phyloP scores from a whole-genome alignment of 2,797 vertebrate genomes.

The Gobio occitaniae region DNA sequence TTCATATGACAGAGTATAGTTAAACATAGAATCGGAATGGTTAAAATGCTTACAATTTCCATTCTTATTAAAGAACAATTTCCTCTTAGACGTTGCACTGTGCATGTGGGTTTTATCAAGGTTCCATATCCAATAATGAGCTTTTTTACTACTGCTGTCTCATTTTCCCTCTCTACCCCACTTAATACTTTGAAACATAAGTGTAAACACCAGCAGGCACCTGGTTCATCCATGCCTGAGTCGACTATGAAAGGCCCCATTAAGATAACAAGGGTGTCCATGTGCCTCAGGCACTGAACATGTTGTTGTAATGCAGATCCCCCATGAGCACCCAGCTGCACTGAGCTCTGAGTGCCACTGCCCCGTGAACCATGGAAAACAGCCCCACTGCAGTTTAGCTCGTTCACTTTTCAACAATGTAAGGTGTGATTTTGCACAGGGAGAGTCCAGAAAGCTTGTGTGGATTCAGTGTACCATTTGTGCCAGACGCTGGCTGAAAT shows the following conservation, averaged over 20 bases:
- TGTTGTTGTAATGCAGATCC: conserved; percentile 69
- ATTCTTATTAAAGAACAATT: not conserved
- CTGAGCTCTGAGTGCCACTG: conserved; percentile 34
- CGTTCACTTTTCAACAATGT: not conserved
- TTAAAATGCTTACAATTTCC: not conserved
- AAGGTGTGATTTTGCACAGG: conserved; percentile 26
- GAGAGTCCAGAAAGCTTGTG: not conserved
- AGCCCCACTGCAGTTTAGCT: conserved; percentile 1
- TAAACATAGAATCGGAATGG: not conserved
- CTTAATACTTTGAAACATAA: not conserved
- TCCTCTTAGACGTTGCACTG: not conserved
- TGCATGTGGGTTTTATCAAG: not conserved
- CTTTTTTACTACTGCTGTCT: conserved; percentile 1
- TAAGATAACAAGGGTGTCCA: conserved; percentile 71
- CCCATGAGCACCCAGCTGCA: conserved; percentile 57
- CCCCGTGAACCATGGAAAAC: conserved; percentile 17
- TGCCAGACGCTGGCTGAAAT: conserved; percentile 1
- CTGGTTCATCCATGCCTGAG: conserved; percentile 65
- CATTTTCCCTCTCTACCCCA: not conserved
- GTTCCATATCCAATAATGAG: not conserved
- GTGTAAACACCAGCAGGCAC: conserved; percentile 47
- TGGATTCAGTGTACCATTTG: conserved; percentile 4
- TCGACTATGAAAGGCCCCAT: conserved; percentile 60
- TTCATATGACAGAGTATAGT: not conserved
- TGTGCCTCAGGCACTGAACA: conserved; percentile 56